Conservation (phyloP, 2,113 vertebrate genomes). For the Podocnemis expansa region DNA sequence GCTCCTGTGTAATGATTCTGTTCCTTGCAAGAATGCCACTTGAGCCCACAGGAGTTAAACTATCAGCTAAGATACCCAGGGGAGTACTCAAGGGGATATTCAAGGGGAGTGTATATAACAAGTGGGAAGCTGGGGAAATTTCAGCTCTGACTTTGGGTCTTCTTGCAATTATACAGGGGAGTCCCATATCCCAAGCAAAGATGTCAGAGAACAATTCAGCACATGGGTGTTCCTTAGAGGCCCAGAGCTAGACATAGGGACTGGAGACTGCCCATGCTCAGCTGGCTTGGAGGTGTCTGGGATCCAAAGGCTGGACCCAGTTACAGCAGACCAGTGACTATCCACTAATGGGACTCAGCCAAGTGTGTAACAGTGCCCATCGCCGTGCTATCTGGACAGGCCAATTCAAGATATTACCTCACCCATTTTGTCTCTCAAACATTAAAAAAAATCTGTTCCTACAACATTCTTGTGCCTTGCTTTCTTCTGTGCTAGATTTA, state of each 20-base stretch:
- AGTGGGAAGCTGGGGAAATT: background rate
- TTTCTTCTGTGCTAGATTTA: conserved; percentile 3
- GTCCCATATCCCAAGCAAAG: background rate
- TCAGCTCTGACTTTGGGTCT: background rate
- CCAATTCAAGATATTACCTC: background rate
- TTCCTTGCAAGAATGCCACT: background rate
- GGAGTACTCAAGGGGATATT: background rate
- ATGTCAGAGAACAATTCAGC: background rate
- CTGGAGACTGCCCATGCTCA: background rate
- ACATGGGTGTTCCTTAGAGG: background rate
- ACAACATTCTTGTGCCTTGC: background rate
- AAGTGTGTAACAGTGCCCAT: background rate
- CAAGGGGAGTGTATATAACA: background rate
- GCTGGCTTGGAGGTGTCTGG: background rate
- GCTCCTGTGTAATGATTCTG: background rate
- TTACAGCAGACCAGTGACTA: background rate
- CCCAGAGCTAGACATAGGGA: background rate
- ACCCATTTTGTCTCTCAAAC: background rate
- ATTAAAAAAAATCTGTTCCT: background rate
- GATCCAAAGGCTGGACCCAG: background rate
- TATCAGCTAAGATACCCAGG: background rate
- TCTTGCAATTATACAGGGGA: background rate
- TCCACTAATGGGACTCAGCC: background rate
- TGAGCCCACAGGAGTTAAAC: background rate
- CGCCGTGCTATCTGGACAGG: background rate